These are phyloP conservation scores for Cercopithecus neglectus DNA, from an alignment of 2,797 vertebrate genomes.

Conservation along the genomic window DNA sequence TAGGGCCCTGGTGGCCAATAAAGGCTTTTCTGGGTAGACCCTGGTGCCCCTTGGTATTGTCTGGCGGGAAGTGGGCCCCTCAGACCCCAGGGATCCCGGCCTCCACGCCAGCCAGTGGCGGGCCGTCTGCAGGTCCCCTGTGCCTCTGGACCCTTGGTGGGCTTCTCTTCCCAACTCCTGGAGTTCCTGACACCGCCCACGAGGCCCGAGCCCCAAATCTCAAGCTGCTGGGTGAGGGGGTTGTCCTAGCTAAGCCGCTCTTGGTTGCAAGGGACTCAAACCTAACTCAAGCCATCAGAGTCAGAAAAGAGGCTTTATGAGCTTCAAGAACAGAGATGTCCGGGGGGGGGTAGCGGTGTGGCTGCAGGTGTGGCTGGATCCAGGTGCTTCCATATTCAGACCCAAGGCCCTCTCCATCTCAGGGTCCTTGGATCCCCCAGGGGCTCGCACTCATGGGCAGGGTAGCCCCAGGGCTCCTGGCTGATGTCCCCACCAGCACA, in stretches of 20 bases:
- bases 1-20: not conserved
- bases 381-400: not conserved
- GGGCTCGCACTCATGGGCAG: not conserved
- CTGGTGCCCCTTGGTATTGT: fast-evolving
- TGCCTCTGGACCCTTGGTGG: not conserved
- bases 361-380: not conserved
- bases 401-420: not conserved
- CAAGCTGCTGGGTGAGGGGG: not conserved
- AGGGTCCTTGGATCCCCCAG: not conserved
- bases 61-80: not conserved
- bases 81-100: fast-evolving
- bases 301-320: not conserved
- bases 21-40: not conserved
- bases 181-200: fast-evolving
- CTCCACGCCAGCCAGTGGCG: not conserved
- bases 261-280: not conserved
- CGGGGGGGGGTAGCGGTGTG: not conserved
- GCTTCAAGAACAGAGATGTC: not conserved
- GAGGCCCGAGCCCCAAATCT: fast-evolving
- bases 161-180: not conserved
- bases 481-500: not conserved
- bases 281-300: fast-evolving
- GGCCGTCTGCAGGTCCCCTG: not conserved
- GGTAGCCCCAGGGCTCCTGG: not conserved
- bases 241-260: not conserved